Evolutionary conservation across 1,140 invertebrate genomes (phyloP).

Genomic region (Ridgeia piscesae): DNA sequence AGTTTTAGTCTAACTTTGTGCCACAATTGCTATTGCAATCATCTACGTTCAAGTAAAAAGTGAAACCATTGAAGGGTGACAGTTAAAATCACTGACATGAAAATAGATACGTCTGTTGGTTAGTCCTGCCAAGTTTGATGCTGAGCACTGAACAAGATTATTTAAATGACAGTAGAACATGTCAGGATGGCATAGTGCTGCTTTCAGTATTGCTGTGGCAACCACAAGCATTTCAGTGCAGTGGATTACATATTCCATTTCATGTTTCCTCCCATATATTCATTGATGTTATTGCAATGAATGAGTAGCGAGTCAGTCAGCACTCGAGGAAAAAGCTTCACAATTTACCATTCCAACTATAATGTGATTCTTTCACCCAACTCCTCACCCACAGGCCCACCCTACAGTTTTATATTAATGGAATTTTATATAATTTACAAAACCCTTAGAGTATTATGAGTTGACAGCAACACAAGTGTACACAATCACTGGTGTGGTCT

Average conservation of each 20-base stretch:
- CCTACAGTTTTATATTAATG: too few species aligned
- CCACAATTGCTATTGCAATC: neutral
- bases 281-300: too few species aligned
- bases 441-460: neutral
- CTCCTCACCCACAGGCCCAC: too few species aligned
- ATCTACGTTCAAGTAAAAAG: neutral
- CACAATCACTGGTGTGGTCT: neutral
- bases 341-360: too few species aligned
- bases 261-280: too few species aligned
- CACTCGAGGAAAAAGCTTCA: too few species aligned
- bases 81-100: too few species aligned
- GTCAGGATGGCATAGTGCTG: neutral
- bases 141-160: neutral
- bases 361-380: too few species aligned
- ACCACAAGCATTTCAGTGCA: neutral
- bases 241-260: too few species aligned
- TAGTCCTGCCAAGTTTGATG: neutral
- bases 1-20: neutral
- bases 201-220: neutral
- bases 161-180: neutral
- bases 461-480: neutral
- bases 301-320: too few species aligned
- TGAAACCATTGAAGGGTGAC: neutral
- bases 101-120: too few species aligned
- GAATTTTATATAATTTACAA: neutral